Evolutionary conservation across 2,797 vertebrate genomes (phyloP), one percentile per base, ranked within the genome.

Genomic region (Lycodopsis pacificus): DNA sequence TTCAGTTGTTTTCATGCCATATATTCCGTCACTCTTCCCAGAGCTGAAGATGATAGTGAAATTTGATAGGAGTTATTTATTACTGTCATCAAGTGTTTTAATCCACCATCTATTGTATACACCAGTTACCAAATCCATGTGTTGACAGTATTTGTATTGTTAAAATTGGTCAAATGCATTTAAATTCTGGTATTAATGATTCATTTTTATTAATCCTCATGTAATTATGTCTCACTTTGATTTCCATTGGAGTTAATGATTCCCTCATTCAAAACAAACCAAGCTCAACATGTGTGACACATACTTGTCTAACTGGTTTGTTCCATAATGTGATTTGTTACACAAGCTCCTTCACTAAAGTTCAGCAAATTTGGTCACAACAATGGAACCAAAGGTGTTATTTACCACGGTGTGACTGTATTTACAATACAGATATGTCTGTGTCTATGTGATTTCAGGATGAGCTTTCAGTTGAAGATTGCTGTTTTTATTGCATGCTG

Each of bases 381-480:
- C 80, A 85, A 61, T 49, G 67, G 71, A 88, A 79, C 76, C 70
- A 68, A 82, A 82, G 66, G 80, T 79, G 63, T 58, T 83, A 87
- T 85, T 89, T 87, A 84, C 69, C 71, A 75, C 65, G 44, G 63
- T 79, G 58, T 63, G 30, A 57, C 76, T 87, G 67, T 86, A 87
- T 94, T 93, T 89, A 87, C 79, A 83, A 82, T 73, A 91, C 88
- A 89, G 86, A 89, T 70, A 85, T 22, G 53, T 58, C 63, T 84
- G 82, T 80, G 75, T 84, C 74, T 72, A 64, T 65, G 84, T 81
- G 85, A 73, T 83, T 86, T 87, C 22, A 85, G 72, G 73, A 19
- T 34, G 67, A 79, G 86, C 87, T 87, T 87, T 91, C 71, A 89
- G 86, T 85, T 80, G 74, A 85, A 88, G 83, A 92, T 91, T 90